Evolutionary conservation across 2,113 vertebrate species (phyloP).

Genomic region (Protobothrops mucrosquamatus): DNA sequence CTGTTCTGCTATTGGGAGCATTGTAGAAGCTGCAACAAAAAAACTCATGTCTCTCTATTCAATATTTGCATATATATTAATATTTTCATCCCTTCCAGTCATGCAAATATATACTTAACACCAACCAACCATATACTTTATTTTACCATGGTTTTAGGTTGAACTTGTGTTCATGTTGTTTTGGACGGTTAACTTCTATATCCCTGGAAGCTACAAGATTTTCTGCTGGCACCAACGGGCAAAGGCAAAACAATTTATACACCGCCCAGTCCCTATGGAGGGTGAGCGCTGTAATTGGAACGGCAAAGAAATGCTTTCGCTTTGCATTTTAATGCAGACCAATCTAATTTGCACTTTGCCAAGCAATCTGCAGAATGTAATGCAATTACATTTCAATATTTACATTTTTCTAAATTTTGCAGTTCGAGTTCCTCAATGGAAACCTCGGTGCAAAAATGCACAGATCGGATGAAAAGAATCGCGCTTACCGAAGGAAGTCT

Average conservation of each 20-base stretch:
- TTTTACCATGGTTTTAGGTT: background rate
- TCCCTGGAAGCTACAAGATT: background rate
- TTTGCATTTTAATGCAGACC: background rate
- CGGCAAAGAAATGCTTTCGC: background rate
- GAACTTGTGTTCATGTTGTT: background rate
- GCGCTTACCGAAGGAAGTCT: background rate
- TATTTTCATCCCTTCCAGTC: constrained; percentile 13
- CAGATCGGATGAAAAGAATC: background rate
- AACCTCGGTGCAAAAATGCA: background rate
- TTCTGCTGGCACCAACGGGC: background rate
- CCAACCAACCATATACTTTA: background rate
- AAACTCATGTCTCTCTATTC: background rate
- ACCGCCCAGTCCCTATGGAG: background rate
- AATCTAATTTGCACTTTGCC: background rate
- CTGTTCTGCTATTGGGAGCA: background rate
- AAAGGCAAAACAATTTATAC: background rate
- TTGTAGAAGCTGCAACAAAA: background rate
- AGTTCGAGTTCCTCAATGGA: background rate
- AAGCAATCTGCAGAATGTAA: background rate
- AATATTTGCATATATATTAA: constrained; percentile 22
- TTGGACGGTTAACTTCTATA: background rate
- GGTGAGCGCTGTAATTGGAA: background rate
- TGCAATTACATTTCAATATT: background rate
- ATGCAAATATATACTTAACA: constrained; percentile 8
- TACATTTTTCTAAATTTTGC: background rate